Evolutionary conservation across 2,113 vertebrate genomes (phyloP).

Genomic region (Puma concolor): DNA sequence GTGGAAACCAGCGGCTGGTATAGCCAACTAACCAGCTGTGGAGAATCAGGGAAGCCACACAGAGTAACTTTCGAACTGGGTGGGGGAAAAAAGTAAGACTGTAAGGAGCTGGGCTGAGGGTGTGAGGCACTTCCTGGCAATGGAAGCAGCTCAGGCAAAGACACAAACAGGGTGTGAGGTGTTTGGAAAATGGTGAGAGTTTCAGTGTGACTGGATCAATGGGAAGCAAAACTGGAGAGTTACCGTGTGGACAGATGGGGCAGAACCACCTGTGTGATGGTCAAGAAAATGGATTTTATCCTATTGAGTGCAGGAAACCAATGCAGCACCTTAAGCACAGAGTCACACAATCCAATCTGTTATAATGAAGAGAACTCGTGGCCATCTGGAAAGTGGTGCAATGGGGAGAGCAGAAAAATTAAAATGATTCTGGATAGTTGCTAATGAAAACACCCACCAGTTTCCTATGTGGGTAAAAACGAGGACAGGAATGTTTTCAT

Average conservation of each 20-base stretch:
- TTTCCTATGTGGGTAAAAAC: slow-evolving; percentile 9
- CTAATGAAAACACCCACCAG: neutral
- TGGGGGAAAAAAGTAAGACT: neutral
- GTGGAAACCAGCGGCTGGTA: neutral
- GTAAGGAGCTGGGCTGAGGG: neutral
- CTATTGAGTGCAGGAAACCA: neutral
- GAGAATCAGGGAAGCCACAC: neutral
- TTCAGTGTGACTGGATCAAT: neutral
- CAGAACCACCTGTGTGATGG: neutral
- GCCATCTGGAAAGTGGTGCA: too few relatives aligned
- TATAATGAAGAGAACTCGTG: neutral
- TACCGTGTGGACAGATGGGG: neutral
- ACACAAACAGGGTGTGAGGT: neutral
- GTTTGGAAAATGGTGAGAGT: neutral
- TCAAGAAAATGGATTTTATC: neutral
- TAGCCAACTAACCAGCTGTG: neutral
- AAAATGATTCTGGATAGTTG: neutral
- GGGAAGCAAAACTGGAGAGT: neutral
- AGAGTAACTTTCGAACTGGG: neutral
- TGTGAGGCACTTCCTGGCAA: neutral
- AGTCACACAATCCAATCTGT: neutral
- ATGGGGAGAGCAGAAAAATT: neutral
- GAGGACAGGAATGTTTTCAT: neutral
- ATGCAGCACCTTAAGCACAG: neutral
- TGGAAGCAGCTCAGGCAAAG: neutral